These are phyloP conservation scores for Protonibea diacanthus DNA, from an alignment of 2,797 vertebrate species.

Conservation along the genomic window DNA sequence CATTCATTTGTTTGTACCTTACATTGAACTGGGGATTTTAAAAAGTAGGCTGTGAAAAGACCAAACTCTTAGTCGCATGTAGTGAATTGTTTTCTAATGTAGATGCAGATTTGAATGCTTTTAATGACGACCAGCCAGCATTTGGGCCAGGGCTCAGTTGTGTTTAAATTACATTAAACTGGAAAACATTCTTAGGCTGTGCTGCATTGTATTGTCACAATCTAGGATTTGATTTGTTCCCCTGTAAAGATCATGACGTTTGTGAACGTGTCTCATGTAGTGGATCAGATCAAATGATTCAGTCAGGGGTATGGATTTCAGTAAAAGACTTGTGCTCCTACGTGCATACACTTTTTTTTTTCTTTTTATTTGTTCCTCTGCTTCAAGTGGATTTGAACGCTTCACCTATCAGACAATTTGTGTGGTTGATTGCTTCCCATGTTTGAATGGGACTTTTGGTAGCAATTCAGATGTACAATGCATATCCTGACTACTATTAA, in stretches of 20 bases:
- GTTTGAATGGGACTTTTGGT: conserved; percentile 10
- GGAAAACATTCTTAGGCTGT: neutral
- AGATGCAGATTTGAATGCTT: conserved; percentile 44
- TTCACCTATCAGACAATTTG: neutral
- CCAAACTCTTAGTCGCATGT: conserved; percentile 16
- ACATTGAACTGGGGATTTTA: conserved; percentile 27
- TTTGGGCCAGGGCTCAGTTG: conserved; percentile 12
- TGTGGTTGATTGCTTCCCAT: conserved; percentile 1
- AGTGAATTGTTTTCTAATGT: conserved; percentile 33
- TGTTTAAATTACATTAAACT: conserved; percentile 29
- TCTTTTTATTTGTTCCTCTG: conserved; percentile 21
- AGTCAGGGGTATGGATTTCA: conserved; percentile 1
- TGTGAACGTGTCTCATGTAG: conserved; percentile 11
- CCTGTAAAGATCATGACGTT: conserved; percentile 23
- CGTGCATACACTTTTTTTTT: neutral
- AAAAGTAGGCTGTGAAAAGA: conserved; percentile 40
- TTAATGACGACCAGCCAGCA: conserved; percentile 30
- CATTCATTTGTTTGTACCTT: conserved; percentile 42
- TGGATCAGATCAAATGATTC: neutral
- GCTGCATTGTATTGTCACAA: conserved; percentile 3
- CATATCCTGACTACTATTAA: neutral
- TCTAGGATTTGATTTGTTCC: conserved; percentile 4
- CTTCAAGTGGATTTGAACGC: conserved; percentile 14
- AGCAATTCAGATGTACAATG: neutral
- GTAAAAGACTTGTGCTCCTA: neutral